Base-by-base conservation (phyloP, 2,888 invertebrate genomes). In the Eueremaeus valkanovi region DNA sequence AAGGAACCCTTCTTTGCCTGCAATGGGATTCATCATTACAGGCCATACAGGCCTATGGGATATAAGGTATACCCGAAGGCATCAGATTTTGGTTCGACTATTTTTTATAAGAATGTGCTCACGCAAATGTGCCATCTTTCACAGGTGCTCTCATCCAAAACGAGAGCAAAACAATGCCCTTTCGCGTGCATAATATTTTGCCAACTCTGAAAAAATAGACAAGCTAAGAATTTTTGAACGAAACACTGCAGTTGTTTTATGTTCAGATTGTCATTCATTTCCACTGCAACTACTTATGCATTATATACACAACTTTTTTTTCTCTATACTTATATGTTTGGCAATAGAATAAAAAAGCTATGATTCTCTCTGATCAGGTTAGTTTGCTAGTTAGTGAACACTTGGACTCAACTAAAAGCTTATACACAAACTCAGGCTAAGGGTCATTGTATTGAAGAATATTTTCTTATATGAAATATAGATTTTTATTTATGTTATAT, bases 91-190 rank as follows among this genome's bases (percentile, higher is more conserved):
- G 63, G 63, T 63, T 63, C 31, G 63, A 63, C 63, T 31, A n/a
- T n/a, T 58, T 63, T 63, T 63, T 33, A 63, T 63, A 63, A 58
- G 58, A 58, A 58, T 58, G 16, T 24, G 58, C 58, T 21, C 63
- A 63, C 63, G 63, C 63, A 63, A 63, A 63, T 63, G 63, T 63
- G 63, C 63, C 63, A 63, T 63, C 63, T 63, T 18, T 63, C 63
- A 63, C 63, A 63, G 29, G 63, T 31, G 63, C 63, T 63, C 63
- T 63, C 63, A 63, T 63, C 63, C 63, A 63, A 63, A 63, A 63
- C 63, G 27, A 63, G 63, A 63, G 63, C 63, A 63, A 63, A 63
- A 63, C 63, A 63, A 63, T 63, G 63, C 63, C 63, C 63, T 63
- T 63, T 63, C 63, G 63, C 63, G 63, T 63, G 63, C 63, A 63